Evolutionary conservation across 2,797 vertebrate species (phyloP), one percentile per base, ranked within the genome.

Genomic region (Aphelocoma californica): DNA sequence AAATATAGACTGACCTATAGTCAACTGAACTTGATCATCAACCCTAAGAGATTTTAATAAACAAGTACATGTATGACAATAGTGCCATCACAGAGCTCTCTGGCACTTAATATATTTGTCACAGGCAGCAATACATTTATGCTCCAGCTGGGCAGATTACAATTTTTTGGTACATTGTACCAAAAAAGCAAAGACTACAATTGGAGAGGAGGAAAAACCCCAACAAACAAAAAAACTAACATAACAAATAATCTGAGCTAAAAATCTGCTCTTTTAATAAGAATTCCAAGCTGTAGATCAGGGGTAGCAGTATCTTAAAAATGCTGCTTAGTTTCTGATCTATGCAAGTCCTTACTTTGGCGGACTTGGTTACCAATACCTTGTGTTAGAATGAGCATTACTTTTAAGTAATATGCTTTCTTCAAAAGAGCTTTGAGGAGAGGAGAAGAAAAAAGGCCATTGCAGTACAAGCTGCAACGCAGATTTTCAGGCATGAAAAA

Each of bases 131-230:
- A 25, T 57, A 32, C 31, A 32, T 77, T 78, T 88, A 32, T 82
- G 36, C 45, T 86, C 17, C 54, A 88, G 7, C 18, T 70, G 57
- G 26, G 17, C 40, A 88, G 25, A 40, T 20, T 29, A 36, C 23
- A 28, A 1, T 31, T 32, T 61, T 80, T 93, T 64, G 73, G 20
- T 73, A 26, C 4, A 2, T 42, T 48, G 20, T 73, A 56, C 5
- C 20, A 62, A 88, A 90, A 78, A 51, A 36, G 4, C 12, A 57
- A 51, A 80, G 34, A 58, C 9, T 54, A 16, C 28, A 45, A 10
- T 3, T 78, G 13, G 14, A 42, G 36, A 40, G 11, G 6, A 4
- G 4, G 0, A 2, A 20, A 19, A 74, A 2, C 0, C 6, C 7
- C 25, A 47, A 5, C 24, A 79, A 72, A 28, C 4, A 51, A 47